Evolutionary conservation across 2,113 vertebrate species (phyloP).

Genomic region (Hydropotes inermis): DNA sequence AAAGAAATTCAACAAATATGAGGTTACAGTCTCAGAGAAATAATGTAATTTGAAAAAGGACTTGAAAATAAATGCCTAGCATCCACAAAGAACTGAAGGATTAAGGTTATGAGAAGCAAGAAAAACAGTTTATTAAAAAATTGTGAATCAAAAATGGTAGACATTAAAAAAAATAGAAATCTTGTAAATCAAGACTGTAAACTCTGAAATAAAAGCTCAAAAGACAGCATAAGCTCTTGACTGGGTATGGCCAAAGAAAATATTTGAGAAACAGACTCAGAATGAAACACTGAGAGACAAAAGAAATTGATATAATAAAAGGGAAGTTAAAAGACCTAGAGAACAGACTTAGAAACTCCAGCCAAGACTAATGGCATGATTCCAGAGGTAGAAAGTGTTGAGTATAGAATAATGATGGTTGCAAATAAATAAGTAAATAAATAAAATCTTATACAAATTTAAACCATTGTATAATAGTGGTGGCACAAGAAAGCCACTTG

Average conservation of each 20-base stretch:
- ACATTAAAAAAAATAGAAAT: not conserved
- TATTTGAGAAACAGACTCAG: not conserved
- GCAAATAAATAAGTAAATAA: not conserved
- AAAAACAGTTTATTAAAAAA: slow-evolving; percentile 4
- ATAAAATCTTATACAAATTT: not conserved
- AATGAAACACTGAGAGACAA: not conserved
- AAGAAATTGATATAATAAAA: not conserved
- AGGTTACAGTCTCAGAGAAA: not conserved
- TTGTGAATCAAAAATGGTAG: not conserved
- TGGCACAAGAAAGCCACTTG: not conserved
- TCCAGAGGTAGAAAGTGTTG: not conserved
- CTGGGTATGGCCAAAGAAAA: not conserved
- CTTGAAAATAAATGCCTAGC: slow-evolving; percentile 13
- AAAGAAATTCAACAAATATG: slow-evolving; percentile 15
- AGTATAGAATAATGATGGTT: not conserved
- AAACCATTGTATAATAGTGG: not conserved
- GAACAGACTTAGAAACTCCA: not conserved
- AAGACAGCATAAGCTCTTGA: not conserved
- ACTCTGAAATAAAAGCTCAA: not conserved
- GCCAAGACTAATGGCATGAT: not conserved
- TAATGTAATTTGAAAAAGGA: not conserved
- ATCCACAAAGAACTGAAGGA: slow-evolving; percentile 7
- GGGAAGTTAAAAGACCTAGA: not conserved
- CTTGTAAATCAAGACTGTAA: not conserved
- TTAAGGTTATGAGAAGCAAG: slow-evolving; percentile 9